phyloP scores from a whole-genome alignment of 2,888 invertebrate genomes.

The Leucophora obtusa region DNA sequence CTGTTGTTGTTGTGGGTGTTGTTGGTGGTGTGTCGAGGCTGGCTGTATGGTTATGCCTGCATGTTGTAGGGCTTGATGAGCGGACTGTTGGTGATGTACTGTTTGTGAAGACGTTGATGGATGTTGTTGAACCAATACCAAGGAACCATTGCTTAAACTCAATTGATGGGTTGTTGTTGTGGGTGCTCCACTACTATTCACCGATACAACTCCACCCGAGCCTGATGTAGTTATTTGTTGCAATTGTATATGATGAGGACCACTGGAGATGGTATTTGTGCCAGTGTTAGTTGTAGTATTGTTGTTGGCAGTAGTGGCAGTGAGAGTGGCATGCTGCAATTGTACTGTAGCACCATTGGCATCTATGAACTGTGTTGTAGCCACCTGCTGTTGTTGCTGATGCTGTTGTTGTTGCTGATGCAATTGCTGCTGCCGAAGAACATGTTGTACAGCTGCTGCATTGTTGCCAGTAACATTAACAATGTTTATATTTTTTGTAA shows the following conservation, averaged over 20 bases:
- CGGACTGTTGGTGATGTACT: constrained; percentile 68
- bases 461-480: constrained; percentile 72
- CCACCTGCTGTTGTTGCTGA: constrained; percentile 63
- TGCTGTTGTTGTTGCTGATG: constrained; percentile 69
- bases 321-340: constrained; percentile 68
- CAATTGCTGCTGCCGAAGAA: constrained; percentile 72
- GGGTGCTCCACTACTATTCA: constrained; percentile 52
- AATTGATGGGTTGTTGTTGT: constrained; percentile 75
- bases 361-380: constrained; percentile 70
- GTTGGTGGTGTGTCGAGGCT: constrained; percentile 74
- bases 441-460: constrained; percentile 73
- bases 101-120: constrained; percentile 55
- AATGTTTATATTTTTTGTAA: constrained; percentile 71
- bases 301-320: constrained; percentile 55
- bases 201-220: constrained; percentile 57
- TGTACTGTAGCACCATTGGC: constrained; percentile 70
- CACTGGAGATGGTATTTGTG: constrained; percentile 57
- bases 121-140: constrained; percentile 77
- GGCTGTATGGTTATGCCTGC: constrained; percentile 77
- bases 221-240: constrained; percentile 65
- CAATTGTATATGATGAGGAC: constrained; percentile 69
- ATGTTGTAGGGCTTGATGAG: constrained; percentile 70
- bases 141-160: constrained; percentile 76
- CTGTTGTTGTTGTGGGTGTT: constrained; percentile 70
- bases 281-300: constrained; percentile 45